Percentiles rank a stretch among this genome's conserved stretches.
Conservation (phyloP, 2,113 vertebrate genomes). For the Thalassarche chlororhynchos region DNA sequence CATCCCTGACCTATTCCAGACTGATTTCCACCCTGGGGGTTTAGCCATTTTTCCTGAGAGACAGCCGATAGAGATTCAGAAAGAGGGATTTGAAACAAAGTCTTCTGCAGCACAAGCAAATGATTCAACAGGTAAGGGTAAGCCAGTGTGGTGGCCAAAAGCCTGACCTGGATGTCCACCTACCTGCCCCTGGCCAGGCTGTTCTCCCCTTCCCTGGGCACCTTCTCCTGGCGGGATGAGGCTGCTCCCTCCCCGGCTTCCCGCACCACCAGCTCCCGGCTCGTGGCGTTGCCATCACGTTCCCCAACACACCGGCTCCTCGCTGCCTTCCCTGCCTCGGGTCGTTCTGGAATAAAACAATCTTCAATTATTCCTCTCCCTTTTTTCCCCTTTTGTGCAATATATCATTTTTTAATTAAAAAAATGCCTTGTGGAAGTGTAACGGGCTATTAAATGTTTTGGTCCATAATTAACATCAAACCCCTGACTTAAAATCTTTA, state of each 20-base stretch:
- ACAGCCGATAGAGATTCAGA: background rate
- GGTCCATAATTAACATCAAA: conserved; percentile 77
- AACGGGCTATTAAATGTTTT: conserved; percentile 70
- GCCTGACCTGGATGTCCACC: background rate
- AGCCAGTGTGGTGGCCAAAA: background rate
- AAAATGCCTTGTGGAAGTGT: conserved; percentile 69
- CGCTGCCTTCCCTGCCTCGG: background rate
- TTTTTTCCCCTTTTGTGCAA: background rate
- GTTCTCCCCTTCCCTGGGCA: background rate
- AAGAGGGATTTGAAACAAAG: background rate
- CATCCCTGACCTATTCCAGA: conserved; percentile 1
- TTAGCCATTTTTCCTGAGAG: background rate
- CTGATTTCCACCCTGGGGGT: background rate
- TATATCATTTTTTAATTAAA: conserved; percentile 79
- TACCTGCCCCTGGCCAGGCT: background rate
- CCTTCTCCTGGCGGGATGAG: background rate
- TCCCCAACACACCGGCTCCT: fast-evolving
- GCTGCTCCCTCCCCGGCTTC: background rate
- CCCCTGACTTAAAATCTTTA: conserved; percentile 54
- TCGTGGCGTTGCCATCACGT: background rate
- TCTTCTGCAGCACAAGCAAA: background rate
- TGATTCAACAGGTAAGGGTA: background rate
- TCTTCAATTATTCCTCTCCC: conserved; percentile 64
- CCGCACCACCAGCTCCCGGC: background rate
- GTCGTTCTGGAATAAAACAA: conserved; percentile 45